phyloP scores from a whole-genome alignment of 2,797 vertebrate species.

The Meriones psammophilus region DNA sequence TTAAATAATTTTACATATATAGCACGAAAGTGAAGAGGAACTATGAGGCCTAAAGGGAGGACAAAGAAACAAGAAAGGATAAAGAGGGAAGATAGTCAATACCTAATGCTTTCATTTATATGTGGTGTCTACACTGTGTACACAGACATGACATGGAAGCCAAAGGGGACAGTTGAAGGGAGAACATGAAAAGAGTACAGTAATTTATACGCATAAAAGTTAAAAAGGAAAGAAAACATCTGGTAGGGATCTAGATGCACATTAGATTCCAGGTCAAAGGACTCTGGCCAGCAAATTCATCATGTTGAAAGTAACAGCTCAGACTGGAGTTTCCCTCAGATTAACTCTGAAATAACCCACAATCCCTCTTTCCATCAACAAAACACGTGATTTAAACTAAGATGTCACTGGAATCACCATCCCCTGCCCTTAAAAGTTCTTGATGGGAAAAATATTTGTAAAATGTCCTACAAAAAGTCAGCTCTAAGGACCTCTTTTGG shows the following conservation, averaged over 20 bases:
- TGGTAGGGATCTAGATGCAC: not conserved
- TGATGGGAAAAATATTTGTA: not conserved
- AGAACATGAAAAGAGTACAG: not conserved
- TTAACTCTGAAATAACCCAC: not conserved
- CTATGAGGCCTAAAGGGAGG: not conserved
- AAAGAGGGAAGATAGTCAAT: not conserved
- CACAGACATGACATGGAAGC: too few relatives aligned
- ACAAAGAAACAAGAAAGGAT: not conserved
- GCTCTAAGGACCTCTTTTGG: not conserved
- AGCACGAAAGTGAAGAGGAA: not conserved
- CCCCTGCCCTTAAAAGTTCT: not conserved
- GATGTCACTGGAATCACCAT: not conserved
- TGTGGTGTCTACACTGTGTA: not conserved
- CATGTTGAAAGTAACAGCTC: not conserved
- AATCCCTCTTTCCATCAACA: not conserved
- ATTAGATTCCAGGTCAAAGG: not conserved
- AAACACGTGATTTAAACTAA: slow-evolving; percentile 6
- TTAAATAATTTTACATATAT: not conserved
- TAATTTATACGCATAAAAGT: not conserved
- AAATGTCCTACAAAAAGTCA: not conserved
- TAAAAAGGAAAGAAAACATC: not conserved
- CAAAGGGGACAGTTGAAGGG: not conserved
- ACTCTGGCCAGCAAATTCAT: not conserved
- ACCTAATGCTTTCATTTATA: too few relatives aligned
- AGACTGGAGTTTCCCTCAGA: not conserved